Conservation (phyloP, 2,888 invertebrate genomes). For the Silvanus unidentatus region DNA sequence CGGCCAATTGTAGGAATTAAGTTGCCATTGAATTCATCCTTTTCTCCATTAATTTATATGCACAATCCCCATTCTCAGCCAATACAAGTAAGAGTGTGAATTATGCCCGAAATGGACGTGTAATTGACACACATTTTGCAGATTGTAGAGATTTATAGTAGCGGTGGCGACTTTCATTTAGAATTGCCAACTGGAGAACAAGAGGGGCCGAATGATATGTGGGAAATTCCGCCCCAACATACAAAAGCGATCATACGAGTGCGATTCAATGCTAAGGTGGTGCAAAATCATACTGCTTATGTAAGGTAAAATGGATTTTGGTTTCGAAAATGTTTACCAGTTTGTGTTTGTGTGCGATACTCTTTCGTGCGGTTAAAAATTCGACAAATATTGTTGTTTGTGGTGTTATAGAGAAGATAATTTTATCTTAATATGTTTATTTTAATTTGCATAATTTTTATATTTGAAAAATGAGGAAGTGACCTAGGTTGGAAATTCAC, state of each 20-base stretch:
- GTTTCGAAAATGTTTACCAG: no score
- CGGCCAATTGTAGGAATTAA: conserved; percentile 86
- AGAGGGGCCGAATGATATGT: conserved; percentile 74
- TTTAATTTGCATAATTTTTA: no score
- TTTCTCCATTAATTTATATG: conserved; percentile 82
- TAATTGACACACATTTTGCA: conserved; percentile 29
- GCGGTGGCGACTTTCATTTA: conserved; percentile 84
- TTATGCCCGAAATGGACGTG: no score
- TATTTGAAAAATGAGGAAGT: no score
- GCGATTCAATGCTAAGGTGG: conserved; percentile 68
- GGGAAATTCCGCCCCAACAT: conserved; percentile 88
- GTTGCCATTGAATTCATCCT: conserved; percentile 86
- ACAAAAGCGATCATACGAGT: conserved; percentile 84
- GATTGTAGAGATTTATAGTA: conserved; percentile 78
- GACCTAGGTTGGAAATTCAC: no score
- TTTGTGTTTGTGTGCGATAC: no score
- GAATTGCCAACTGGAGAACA: conserved; percentile 74
- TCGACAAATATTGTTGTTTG: no score
- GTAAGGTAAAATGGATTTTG: conserved; percentile 52
- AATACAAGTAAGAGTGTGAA: conserved; percentile 64
- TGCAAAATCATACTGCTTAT: conserved; percentile 80
- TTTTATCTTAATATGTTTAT: no score
- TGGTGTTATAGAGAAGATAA: no score
- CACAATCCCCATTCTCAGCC: conserved; percentile 89
- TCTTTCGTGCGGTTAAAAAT: no score